Evolutionary conservation across 2,888 invertebrate species (phyloP), one percentile per base, ranked within the genome.

Genomic region (Brenthis daphne): DNA sequence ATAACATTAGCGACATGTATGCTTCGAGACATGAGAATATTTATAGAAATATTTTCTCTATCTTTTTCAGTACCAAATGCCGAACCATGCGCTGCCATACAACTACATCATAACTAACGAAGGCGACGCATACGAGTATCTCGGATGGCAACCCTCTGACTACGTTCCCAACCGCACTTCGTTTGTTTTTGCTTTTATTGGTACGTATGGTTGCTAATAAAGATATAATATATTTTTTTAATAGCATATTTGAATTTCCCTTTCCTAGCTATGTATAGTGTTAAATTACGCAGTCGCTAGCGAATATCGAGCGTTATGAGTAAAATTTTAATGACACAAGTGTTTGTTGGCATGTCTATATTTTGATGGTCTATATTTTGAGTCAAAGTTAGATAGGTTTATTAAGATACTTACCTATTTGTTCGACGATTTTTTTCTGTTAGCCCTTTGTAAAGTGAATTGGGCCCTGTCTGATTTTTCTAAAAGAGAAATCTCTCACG

Each of bases 101-200:
- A 63, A 53, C 37, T 63, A 53, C 51, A 53, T 63, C 8, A 63
- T 63, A 13, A 53, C 16, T 20, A 43, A 20, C 20, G 33, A 53
- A 8, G 63, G 63, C 13, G 33, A 37, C 43, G 63, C 37, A 8
- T 63, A 53, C 37, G 63, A 63, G 37, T 63, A 63, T 63, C 43
- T 63, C 13, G 63, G 63, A 16, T 33, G 33, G 13, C 16, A 2
- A 3, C 61, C 61, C 3, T 51, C 50, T 53, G 13, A 37, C 13
- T 63, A 63, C 16, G 6, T 63, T 2, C 11, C 33, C 13, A 8
- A 53, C 20, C 53, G 53, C 8, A 13, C 24, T 53, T 51, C 53
- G 13, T 16, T 63, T 53, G 53, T 63, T 33, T 37, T 63, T 29
- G 61, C 51, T 37, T 63, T 63, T 8, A 53, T 63, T 33, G 61